Evolutionary conservation across 2,113 vertebrate species (phyloP).

Genomic region (Raja brachyura): DNA sequence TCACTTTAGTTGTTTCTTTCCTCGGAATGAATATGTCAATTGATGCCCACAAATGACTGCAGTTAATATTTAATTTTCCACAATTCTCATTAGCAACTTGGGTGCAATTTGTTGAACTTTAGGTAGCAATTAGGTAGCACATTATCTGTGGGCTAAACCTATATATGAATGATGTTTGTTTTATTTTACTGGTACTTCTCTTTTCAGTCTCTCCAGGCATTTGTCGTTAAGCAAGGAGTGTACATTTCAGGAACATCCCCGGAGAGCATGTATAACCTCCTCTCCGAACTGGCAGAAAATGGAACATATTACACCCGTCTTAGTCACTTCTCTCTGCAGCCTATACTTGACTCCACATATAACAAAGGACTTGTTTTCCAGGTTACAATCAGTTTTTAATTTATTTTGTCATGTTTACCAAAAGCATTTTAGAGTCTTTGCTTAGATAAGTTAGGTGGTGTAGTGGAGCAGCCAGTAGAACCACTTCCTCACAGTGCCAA

Average conservation of each 20-base stretch:
- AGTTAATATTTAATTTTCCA: too few species aligned
- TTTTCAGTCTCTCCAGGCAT: slow-evolving; percentile 66
- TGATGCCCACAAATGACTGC: too few species aligned
- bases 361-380: slow-evolving; percentile 90
- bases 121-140: too few species aligned
- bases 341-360: slow-evolving; percentile 57
- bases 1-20: too few species aligned
- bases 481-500: too few species aligned
- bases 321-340: slow-evolving; percentile 80
- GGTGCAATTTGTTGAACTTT: neutral
- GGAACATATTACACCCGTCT: slow-evolving; percentile 83
- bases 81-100: neutral
- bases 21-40: too few species aligned
- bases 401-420: neutral
- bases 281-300: slow-evolving; percentile 77
- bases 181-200: neutral
- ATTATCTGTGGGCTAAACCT: neutral
- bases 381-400: slow-evolving; percentile 53
- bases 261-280: slow-evolving; percentile 76
- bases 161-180: neutral
- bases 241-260: slow-evolving; percentile 85
- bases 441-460: neutral
- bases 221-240: slow-evolving; percentile 72
- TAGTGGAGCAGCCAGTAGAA: too few species aligned
- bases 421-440: neutral